Percentiles rank a stretch among this genome's conserved stretches.
These are phyloP conservation scores for Bombus affinis DNA, from an alignment of 1,140 invertebrate species.

Conservation along the genomic window DNA sequence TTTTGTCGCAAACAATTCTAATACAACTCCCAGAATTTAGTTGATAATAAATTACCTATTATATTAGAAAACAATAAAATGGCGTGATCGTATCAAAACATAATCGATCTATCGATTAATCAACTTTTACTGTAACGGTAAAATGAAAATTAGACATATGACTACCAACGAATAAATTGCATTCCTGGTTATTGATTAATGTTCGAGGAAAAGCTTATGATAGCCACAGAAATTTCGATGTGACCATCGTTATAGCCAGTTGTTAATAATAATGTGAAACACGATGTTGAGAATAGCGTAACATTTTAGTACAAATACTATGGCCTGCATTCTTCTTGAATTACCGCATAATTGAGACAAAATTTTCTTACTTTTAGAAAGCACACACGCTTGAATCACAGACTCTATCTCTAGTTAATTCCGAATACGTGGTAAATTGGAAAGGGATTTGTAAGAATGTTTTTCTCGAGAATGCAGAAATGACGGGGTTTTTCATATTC, in stretches of 20 bases:
- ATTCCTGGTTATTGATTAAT: neutral
- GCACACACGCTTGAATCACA: neutral
- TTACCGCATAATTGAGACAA: slow-evolving; percentile 3
- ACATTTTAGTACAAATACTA: neutral
- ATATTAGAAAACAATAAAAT: neutral
- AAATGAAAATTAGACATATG: neutral
- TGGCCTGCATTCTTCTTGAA: neutral
- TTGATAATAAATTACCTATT: neutral
- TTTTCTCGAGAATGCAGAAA: neutral
- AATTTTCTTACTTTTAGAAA: slow-evolving; percentile 6
- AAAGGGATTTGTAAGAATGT: neutral
- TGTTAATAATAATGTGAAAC: slow-evolving; percentile 17
- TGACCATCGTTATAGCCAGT: too few species aligned
- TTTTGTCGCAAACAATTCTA: neutral
- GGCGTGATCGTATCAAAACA: too few species aligned
- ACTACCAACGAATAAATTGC: neutral
- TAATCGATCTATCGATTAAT: too few species aligned
- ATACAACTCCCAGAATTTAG: neutral
- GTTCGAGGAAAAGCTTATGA: neutral
- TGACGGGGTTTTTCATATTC: neutral
- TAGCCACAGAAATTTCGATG: neutral
- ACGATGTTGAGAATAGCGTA: neutral
- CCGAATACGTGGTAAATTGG: neutral
- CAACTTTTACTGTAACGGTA: too few species aligned
- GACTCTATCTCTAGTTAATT: too few species aligned